Conservation (phyloP, 2,797 vertebrate genomes). For the Myotis planiceps region DNA sequence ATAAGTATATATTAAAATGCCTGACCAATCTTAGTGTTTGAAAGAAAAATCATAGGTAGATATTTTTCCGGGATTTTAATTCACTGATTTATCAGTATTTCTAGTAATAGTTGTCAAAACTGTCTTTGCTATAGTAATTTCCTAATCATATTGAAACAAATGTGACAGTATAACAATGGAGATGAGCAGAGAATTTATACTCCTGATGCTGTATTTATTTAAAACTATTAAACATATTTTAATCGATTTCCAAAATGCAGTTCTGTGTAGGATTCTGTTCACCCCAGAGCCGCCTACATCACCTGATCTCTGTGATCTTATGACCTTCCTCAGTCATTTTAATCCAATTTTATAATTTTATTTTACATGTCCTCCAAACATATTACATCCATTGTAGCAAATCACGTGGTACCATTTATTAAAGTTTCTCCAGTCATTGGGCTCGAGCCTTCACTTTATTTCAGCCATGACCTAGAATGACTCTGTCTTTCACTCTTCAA, state of each 20-base stretch:
- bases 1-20: constrained; percentile 63
- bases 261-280: not conserved
- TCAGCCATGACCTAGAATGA: not conserved
- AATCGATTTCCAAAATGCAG: not conserved
- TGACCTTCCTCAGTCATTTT: not conserved
- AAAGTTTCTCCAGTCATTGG: not conserved
- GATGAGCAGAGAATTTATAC: not conserved
- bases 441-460: not conserved
- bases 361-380: not conserved
- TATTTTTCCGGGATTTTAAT: constrained; percentile 37
- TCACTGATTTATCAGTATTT: not conserved
- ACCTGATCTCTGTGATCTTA: not conserved
- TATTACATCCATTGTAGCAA: not conserved
- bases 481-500: not conserved
- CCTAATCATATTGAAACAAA: constrained; percentile 8
- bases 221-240: not conserved
- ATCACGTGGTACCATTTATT: not conserved
- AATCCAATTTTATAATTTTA: not conserved
- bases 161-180: not conserved
- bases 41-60: constrained; percentile 18
- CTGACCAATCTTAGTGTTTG: constrained; percentile 19
- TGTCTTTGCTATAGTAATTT: not conserved
- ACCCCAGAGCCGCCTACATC: not conserved
- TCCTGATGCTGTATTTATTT: not conserved
- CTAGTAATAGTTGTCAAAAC: not conserved